Evolutionary conservation across 2,888 invertebrate genomes (phyloP).

Genomic region (Chrysomela aeneicollis): DNA sequence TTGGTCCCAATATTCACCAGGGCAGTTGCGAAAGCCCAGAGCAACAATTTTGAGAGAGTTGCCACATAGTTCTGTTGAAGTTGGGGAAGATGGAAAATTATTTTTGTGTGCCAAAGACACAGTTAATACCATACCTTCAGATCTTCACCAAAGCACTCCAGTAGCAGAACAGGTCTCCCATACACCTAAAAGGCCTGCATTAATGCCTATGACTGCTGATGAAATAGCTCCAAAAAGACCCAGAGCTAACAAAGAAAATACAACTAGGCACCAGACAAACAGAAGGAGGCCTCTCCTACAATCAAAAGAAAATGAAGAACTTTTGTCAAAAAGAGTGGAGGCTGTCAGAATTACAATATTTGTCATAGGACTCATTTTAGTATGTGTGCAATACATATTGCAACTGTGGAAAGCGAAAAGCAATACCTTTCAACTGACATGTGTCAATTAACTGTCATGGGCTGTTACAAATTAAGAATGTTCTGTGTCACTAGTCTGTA

Average conservation of each 20-base stretch:
- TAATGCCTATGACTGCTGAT: conserved; percentile 1
- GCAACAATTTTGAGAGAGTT: neutral
- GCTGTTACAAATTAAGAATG: no score
- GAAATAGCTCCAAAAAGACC: neutral
- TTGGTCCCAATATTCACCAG: conserved; percentile 5
- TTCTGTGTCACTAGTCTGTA: no score
- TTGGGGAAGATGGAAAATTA: no score
- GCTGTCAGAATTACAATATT: no score
- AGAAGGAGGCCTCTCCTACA: neutral
- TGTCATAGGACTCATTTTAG: no score
- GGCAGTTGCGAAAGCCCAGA: neutral
- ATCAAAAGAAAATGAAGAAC: neutral
- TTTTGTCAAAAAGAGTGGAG: neutral
- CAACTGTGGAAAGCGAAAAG: no score
- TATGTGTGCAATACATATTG: no score
- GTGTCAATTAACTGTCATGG: no score
- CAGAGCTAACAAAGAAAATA: neutral
- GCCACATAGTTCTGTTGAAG: no score
- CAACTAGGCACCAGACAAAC: neutral
- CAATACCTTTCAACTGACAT: no score
- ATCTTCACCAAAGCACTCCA: neutral
- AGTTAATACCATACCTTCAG: no score
- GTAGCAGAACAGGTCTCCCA: neutral
- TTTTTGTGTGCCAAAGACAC: neutral
- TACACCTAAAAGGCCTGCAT: neutral